Percentiles rank a stretch among this genome's conserved stretches.
Conservation (phyloP, 2,113 vertebrate genomes). For the Emydura subglobosa region DNA sequence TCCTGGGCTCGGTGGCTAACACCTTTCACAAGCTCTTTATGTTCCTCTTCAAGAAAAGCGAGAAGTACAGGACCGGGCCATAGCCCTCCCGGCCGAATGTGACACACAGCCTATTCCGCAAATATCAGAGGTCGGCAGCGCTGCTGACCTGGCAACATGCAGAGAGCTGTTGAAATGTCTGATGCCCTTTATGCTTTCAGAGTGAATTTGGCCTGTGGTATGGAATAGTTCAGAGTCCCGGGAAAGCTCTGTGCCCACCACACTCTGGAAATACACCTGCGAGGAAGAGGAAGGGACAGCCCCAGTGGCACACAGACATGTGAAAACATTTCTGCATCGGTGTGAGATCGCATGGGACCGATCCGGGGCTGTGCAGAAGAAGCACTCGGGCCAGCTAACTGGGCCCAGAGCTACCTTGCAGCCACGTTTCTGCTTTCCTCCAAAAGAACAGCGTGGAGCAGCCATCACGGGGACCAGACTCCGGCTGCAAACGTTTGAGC, state of each 20-base stretch:
- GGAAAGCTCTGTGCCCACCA: not conserved
- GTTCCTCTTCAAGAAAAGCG: not conserved
- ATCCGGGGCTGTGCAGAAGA: not conserved
- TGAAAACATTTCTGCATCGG: not conserved
- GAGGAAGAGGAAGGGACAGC: not conserved
- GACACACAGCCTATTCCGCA: not conserved
- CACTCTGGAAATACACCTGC: not conserved
- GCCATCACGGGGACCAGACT: too few species aligned
- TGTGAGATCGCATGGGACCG: not conserved
- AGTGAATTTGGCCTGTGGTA: not conserved
- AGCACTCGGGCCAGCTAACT: too few species aligned
- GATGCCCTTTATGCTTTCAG: not conserved
- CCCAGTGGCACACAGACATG: not conserved
- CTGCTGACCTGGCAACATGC: not conserved
- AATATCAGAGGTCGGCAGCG: not conserved
- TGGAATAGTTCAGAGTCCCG: not conserved
- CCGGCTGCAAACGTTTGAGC: not conserved
- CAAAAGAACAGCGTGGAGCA: not conserved
- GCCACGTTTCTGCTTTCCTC: too few species aligned
- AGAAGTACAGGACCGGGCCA: not conserved
- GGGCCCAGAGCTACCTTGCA: not conserved
- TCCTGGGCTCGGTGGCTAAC: not conserved
- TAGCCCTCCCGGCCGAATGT: not conserved
- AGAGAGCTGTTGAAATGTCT: not conserved
- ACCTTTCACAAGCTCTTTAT: not conserved